Conservation (phyloP, 2,888 invertebrate genomes). For the Metacarcinus magister region DNA sequence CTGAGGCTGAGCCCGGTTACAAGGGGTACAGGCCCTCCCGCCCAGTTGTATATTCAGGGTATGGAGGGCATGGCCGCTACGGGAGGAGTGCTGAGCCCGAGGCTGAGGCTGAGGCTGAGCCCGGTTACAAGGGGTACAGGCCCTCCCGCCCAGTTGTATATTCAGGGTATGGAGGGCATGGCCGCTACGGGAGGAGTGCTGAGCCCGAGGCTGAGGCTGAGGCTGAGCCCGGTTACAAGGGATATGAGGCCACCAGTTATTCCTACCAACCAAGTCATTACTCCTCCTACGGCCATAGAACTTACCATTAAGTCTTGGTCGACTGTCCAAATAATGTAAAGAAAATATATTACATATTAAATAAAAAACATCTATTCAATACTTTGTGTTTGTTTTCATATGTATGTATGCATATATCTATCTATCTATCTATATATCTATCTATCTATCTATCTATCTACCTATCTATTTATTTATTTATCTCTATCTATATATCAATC, state of each 20-base stretch:
- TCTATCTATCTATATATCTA: no score
- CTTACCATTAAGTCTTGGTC: not conserved
- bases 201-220: constrained; percentile 4
- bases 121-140: not conserved
- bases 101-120: not conserved
- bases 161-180: not conserved
- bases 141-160: not conserved
- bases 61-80: not conserved
- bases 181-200: not conserved
- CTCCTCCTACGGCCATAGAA: not conserved
- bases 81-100: not conserved
- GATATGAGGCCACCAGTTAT: not conserved
- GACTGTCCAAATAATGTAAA: not conserved
- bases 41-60: not conserved
- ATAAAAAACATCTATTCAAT: not conserved
- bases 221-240: not conserved
- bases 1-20: not conserved
- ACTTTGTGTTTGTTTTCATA: not conserved
- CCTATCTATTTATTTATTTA: not conserved
- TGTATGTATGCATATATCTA: not conserved
- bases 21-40: not conserved
- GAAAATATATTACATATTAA: not conserved
- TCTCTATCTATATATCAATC: no score
- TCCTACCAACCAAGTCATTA: not conserved
- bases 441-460: not conserved